Base-by-base conservation (phyloP, 2,797 vertebrate species). In the Diplodus puntazzo region DNA sequence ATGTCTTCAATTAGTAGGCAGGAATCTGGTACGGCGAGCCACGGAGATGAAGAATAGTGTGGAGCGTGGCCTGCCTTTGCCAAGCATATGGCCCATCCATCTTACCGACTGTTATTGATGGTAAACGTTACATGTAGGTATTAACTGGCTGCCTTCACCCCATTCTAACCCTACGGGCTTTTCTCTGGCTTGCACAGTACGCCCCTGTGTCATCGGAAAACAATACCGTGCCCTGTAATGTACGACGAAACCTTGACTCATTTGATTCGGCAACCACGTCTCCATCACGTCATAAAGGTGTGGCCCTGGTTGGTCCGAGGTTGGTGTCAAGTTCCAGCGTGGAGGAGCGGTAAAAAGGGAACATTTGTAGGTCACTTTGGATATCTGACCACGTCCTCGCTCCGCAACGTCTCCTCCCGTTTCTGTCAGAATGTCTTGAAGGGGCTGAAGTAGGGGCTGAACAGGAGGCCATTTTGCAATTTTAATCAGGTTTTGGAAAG, bases 401-500 rank as follows among this genome's bases (percentile, higher is more conserved):
- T 75, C 48, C 62, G 76, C 79, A 67, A 50, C 4, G 45, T 83
- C 71, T 67, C 80, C 74, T 90, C 58, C 72, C 83, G 76, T 81
- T 74, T 88, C 80, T 86, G 75, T 89, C 87, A 88, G 65, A 80
- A 84, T 89, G 87, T 88, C 87, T 90, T 81, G 42, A 84, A 91
- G 87, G 83, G 81, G 39, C 52, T 87, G 90, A 89, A 91, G 82
- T 77, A 87, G 79, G 85, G 82, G 27, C 84, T 68, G 91, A 94
- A 94, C 94, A 94, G 90, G 94, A 94, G 93, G 94, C 87, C 87
- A 88, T 91, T 91, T 91, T 94, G 91, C 91, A 94, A 94, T 92
- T 93, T 94, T 94, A 94, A 94, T 94, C 86, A 89, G 79, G 77
- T 74, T 93, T 93, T 94, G 92, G 88, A 93, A 86, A 88, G 85